Conservation (phyloP, 2,888 invertebrate genomes). For the Phania funesta region DNA sequence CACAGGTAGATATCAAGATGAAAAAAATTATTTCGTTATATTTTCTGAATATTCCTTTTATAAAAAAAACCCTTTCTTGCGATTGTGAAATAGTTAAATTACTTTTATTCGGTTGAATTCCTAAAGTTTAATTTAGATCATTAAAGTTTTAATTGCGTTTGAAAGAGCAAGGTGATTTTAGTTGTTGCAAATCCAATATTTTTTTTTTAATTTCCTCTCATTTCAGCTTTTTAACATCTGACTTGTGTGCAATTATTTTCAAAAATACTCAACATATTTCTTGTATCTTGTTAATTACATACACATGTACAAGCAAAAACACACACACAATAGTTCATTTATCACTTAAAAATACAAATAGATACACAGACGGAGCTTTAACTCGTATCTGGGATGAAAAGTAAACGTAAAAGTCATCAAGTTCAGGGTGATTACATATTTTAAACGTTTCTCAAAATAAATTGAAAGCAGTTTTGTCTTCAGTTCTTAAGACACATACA, state of each 20-base stretch:
- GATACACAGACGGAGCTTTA: neutral
- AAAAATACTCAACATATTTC: constrained; percentile 78
- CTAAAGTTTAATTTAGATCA: too few relatives aligned
- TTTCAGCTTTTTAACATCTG: constrained; percentile 53
- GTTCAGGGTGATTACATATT: constrained; percentile 66
- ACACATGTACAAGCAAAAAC: constrained; percentile 10
- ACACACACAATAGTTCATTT: neutral
- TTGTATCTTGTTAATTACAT: constrained; percentile 79
- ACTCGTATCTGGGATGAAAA: neutral
- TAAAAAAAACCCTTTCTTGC: too few relatives aligned
- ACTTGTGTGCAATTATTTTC: constrained; percentile 66
- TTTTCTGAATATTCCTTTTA: too few relatives aligned
- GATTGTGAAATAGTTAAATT: too few relatives aligned
- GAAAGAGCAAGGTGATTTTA: too few relatives aligned
- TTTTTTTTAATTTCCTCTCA: neutral
- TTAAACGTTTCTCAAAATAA: constrained; percentile 60
- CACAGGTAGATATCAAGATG: too few relatives aligned
- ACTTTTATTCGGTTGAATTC: too few relatives aligned
- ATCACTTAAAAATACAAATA: constrained; percentile 30
- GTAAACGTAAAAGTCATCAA: constrained; percentile 58
- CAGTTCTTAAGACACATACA: neutral
- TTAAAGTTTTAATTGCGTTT: too few relatives aligned
- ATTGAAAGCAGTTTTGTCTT: constrained; percentile 22
- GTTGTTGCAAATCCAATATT: neutral
- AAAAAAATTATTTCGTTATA: too few relatives aligned